Conservation (phyloP, 2,888 invertebrate species). For the Pristionchus japonicus region DNA sequence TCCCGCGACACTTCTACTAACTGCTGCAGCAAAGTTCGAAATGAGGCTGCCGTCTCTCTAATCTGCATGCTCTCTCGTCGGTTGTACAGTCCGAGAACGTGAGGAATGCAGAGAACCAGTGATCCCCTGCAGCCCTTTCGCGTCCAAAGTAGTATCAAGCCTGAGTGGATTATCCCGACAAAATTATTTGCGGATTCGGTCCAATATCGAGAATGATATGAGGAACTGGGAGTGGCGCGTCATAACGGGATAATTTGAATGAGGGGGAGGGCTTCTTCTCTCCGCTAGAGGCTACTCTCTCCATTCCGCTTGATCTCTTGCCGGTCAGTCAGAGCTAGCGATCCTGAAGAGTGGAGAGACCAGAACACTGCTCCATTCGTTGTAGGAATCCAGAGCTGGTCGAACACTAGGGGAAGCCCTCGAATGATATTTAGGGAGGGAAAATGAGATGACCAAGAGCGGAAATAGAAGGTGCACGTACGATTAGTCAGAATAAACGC, state of each 20-base stretch:
- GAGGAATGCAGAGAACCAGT: neutral
- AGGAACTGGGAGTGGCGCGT: neutral
- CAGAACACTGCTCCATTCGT: neutral
- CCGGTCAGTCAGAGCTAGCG: neutral
- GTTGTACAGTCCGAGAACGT: neutral
- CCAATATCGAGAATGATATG: neutral
- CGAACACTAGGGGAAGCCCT: neutral
- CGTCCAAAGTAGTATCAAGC: neutral
- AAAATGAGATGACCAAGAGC: neutral
- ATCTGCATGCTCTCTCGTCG: neutral
- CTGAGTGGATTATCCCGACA: neutral
- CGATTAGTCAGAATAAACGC: too few relatives aligned
- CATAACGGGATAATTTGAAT: slow-evolving; percentile 3
- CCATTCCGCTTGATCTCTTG: neutral
- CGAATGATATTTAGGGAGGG: neutral
- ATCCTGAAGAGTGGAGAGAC: neutral
- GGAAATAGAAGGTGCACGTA: neutral
- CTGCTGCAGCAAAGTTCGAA: too few relatives aligned
- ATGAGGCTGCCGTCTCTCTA: too few relatives aligned
- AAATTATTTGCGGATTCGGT: neutral
- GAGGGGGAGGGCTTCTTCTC: neutral
- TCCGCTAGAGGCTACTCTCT: neutral
- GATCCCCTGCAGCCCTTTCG: neutral
- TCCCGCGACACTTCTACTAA: too few relatives aligned
- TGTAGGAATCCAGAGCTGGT: neutral